Base-by-base conservation (phyloP, 2,797 vertebrate genomes). In the Enteromius anoplus region DNA sequence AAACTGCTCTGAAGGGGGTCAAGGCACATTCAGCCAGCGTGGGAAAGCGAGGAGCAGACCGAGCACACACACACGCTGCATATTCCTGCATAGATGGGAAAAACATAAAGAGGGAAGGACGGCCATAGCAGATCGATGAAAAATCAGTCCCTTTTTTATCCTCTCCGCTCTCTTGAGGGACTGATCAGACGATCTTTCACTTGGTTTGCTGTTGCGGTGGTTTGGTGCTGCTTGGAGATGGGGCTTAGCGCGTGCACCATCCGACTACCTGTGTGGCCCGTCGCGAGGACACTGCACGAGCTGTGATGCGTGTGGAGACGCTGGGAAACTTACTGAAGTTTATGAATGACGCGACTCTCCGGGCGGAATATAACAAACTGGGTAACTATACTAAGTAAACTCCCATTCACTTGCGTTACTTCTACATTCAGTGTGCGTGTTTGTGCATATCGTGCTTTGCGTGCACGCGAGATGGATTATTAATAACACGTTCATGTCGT, bases 1-100 rank as follows among this genome's bases (percentile, higher is more conserved):
- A 98, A 96, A 97, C 96, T 96, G 96, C 96, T 97, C 96, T 97
- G 96, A 96, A 98, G 95, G 96, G 96, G 97, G 97, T 97, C 96
- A 98, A 96, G 94, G 94, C 97, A 97, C 96, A 98, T 97, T 98
- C 95, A 97, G 95, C 96, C 96, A 96, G 96, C 97, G 96, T 98
- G 97, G 97, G 97, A 98, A 98, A 96, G 96, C 93, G 91, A 91
- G 93, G 93, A 91, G 83, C 90, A 92, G 93, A 89, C 89, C 89
- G 90, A 91, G 92, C 93, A 92, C 94, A 93, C 91, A 92, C 76
- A 34, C 77, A 53, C 77, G 77, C 77, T 84, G 91, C 92, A 89
- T 88, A 78, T 88, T 88, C 88, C 87, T 89, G 93, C 90, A 91
- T 90, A 90, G 86, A 89, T 88, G 89, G 81, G 85, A 88, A 84